Conservation (phyloP, 2,113 vertebrate genomes). For the Columbina picui region DNA sequence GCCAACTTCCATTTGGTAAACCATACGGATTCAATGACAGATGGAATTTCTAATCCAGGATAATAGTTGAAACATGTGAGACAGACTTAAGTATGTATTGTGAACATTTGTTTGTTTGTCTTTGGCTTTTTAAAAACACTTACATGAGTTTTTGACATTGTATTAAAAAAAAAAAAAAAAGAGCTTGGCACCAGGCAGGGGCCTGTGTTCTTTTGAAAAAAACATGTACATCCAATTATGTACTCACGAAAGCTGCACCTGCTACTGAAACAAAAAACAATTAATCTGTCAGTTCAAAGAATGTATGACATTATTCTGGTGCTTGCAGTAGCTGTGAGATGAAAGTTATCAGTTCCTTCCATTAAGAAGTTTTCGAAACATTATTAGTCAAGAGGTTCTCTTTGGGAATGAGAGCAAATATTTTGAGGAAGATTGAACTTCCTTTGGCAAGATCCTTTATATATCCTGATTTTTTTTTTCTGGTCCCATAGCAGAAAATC, state of each 20-base stretch:
- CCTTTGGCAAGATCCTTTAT: slow-evolving; percentile 63
- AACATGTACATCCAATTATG: slow-evolving; percentile 72
- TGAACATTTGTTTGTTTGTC: slow-evolving; percentile 68
- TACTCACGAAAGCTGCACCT: slow-evolving; percentile 83
- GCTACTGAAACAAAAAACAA: slow-evolving; percentile 74
- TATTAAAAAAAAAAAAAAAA: slow-evolving; percentile 53
- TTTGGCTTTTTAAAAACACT: slow-evolving; percentile 59
- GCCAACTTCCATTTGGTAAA: slow-evolving; percentile 56
- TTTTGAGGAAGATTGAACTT: slow-evolving; percentile 56
- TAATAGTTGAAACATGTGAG: slow-evolving; percentile 72
- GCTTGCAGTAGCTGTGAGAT: slow-evolving; percentile 67
- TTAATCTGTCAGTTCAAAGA: slow-evolving; percentile 61
- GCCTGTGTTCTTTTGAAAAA: slow-evolving; percentile 52
- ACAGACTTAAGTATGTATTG: slow-evolving; percentile 61
- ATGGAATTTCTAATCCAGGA: slow-evolving; percentile 63
- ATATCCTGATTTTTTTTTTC: slow-evolving; percentile 67
- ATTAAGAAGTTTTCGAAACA: slow-evolving; percentile 77
- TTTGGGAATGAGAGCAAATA: slow-evolving; percentile 1
- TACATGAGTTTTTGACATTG: slow-evolving; percentile 46
- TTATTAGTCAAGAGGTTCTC: slow-evolving; percentile 32
- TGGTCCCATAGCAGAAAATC: slow-evolving; percentile 67
- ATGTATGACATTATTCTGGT: slow-evolving; percentile 45
- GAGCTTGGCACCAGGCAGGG: slow-evolving; percentile 60
- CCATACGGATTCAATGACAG: slow-evolving; percentile 80
- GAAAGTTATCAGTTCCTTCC: slow-evolving; percentile 75